phyloP scores from a whole-genome alignment of 2,888 invertebrate species.

The Hydrotaea diabolus region DNA sequence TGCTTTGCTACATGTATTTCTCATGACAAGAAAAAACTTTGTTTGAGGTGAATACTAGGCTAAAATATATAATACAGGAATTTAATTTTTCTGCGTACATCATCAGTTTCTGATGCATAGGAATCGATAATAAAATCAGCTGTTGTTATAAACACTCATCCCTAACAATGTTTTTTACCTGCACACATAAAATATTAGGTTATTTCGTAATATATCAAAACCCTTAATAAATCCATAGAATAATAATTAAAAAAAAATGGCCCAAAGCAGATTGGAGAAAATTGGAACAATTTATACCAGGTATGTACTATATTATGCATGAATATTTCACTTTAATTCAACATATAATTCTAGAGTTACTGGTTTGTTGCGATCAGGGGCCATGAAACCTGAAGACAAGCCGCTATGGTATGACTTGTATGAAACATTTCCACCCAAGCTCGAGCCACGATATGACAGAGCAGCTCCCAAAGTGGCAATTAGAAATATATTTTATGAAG shows the following conservation, averaged over 20 bases:
- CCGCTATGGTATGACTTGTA: slow-evolving; percentile 97
- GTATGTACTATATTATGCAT: slow-evolving; percentile 78
- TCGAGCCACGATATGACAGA: slow-evolving; percentile 89
- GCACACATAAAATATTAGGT: background rate
- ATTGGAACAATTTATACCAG: slow-evolving; percentile 88
- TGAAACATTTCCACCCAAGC: slow-evolving; percentile 92
- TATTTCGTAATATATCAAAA: slow-evolving; percentile 72
- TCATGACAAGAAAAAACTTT: no score
- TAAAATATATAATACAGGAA: no score
- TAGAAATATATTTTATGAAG: slow-evolving; percentile 89
- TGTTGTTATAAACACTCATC: slow-evolving; percentile 40
- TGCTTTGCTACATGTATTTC: no score
- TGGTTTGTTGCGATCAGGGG: slow-evolving; percentile 90
- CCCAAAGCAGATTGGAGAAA: slow-evolving; percentile 86
- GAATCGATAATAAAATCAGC: slow-evolving; percentile 41
- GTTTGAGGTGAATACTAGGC: no score
- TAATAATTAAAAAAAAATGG: slow-evolving; percentile 81
- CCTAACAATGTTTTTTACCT: background rate
- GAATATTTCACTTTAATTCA: slow-evolving; percentile 34
- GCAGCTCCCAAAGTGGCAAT: slow-evolving; percentile 84
- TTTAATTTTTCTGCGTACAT: no score
- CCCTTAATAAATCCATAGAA: slow-evolving; percentile 45
- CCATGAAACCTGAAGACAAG: slow-evolving; percentile 89
- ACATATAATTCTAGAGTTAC: slow-evolving; percentile 82
- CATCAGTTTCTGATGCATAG: no score